Percentiles rank a stretch among this genome's conserved stretches.
Evolutionary conservation across 2,797 vertebrate species (phyloP).

Genomic region (Morus bassanus): DNA sequence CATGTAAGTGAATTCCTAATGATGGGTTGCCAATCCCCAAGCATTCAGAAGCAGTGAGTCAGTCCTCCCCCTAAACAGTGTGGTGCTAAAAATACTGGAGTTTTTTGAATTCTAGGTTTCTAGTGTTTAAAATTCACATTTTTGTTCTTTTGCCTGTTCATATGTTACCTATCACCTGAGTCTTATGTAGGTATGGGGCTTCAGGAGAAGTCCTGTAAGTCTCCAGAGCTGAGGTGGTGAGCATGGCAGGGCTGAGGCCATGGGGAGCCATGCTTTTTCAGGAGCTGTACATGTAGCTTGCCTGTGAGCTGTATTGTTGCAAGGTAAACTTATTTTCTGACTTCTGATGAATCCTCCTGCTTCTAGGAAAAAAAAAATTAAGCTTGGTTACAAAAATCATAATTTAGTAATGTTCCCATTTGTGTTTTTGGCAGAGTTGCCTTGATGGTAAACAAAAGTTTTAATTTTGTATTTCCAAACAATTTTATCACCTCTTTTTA

Average conservation of each 20-base stretch:
- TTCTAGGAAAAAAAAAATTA: not conserved
- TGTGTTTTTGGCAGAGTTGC: not conserved
- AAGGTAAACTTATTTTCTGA: not conserved
- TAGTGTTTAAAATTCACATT: not conserved
- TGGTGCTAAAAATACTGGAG: not conserved
- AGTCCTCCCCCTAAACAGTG: constrained; percentile 1
- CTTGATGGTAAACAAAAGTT: not conserved
- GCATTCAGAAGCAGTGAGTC: constrained; percentile 19
- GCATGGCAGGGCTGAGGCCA: not conserved
- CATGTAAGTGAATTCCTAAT: not conserved
- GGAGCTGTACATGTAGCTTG: not conserved
- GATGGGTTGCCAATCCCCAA: not conserved
- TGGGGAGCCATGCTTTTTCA: not conserved
- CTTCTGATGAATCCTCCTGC: not conserved
- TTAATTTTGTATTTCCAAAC: not conserved
- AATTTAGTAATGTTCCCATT: not conserved
- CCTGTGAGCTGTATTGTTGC: not conserved
- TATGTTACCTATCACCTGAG: not conserved
- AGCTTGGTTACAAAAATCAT: not conserved
- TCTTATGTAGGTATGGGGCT: rapidly evolving
- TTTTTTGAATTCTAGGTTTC: not conserved
- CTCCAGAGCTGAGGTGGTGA: not conserved
- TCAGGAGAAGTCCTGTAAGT: not conserved
- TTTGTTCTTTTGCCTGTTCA: not conserved
- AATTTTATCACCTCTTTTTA: not conserved